Conservation (phyloP, 2,888 invertebrate genomes). For the Myopa testacea region DNA sequence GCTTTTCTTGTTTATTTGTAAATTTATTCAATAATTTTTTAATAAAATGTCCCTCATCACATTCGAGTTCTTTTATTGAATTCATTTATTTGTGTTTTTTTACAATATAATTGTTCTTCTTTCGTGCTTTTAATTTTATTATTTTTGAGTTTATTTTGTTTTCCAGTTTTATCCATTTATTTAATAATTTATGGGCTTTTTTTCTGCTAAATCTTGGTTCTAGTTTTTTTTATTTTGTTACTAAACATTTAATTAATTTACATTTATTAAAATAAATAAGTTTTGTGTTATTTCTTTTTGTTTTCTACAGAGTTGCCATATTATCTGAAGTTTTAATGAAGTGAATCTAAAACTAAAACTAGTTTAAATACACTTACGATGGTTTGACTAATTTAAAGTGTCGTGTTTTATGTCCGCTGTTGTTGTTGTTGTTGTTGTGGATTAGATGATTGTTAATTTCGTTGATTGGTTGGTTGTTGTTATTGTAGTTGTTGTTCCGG, state of each 20-base stretch:
- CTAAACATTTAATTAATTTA: constrained; percentile 12
- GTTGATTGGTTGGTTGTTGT: not conserved
- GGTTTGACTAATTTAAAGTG: constrained; percentile 57
- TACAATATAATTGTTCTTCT: constrained; percentile 23
- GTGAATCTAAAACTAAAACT: not conserved
- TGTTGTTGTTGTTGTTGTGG: constrained; percentile 26
- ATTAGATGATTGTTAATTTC: not conserved
- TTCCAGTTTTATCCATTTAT: not conserved
- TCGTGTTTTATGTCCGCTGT: constrained; percentile 63
- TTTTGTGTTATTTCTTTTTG: not conserved
- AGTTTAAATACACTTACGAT: constrained; percentile 3
- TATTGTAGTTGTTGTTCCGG: not conserved
- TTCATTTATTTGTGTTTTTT: constrained; percentile 21
- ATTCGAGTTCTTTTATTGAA: not conserved
- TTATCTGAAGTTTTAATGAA: not conserved
- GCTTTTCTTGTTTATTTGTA: too few species aligned
- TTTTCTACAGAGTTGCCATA: constrained; percentile 33
- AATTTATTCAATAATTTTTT: too few species aligned
- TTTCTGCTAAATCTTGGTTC: constrained; percentile 3
- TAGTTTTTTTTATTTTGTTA: not conserved
- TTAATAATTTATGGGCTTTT: not conserved
- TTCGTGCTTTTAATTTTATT: not conserved
- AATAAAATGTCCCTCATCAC: too few species aligned
- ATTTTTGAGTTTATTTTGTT: not conserved
- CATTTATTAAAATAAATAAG: not conserved